A percentile compares a stretch with the other conserved stretches of the same genome.
These are phyloP conservation scores for Dicyrtomina minuta DNA, from an alignment of 2,888 invertebrate species.

Conservation along the genomic window DNA sequence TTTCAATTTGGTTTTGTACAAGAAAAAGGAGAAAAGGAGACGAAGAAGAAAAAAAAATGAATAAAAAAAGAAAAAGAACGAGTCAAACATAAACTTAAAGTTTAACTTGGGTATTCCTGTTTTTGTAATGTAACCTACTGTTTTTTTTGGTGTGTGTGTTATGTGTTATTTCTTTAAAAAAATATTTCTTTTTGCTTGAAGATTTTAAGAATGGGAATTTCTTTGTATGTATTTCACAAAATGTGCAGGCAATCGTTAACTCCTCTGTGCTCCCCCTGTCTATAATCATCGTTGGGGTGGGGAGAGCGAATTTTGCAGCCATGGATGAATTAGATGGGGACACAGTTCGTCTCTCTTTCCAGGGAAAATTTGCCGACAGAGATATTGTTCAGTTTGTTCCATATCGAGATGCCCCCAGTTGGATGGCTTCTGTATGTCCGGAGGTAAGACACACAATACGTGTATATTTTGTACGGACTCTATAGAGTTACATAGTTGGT, in stretches of 20 bases:
- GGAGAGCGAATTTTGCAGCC: conserved; percentile 60
- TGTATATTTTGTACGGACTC: neutral
- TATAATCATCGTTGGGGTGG: conserved; percentile 64
- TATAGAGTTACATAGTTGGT: neutral
- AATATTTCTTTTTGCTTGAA: neutral
- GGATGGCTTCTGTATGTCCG: conserved; percentile 50
- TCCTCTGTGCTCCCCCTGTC: conserved; percentile 64
- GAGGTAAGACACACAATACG: conserved; percentile 24
- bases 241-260: conserved; percentile 57
- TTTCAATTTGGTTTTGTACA: too few species aligned
- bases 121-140: too few species aligned
- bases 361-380: conserved; percentile 59
- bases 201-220: too few species aligned
- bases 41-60: too few species aligned
- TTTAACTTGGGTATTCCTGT: too few species aligned
- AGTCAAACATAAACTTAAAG: too few species aligned
- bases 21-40: too few species aligned
- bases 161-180: too few species aligned
- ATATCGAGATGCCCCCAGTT: conserved; percentile 46
- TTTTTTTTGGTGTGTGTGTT: too few species aligned
- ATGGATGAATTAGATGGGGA: conserved; percentile 63
- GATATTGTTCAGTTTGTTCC: conserved; percentile 67
- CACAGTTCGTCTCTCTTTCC: conserved; percentile 53
- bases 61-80: too few species aligned
- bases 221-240: too few species aligned